A percentile compares a stretch with the other conserved stretches of the same genome.
phyloP scores from a whole-genome alignment of 2,888 invertebrate species.

The Drosophila barbarae region DNA sequence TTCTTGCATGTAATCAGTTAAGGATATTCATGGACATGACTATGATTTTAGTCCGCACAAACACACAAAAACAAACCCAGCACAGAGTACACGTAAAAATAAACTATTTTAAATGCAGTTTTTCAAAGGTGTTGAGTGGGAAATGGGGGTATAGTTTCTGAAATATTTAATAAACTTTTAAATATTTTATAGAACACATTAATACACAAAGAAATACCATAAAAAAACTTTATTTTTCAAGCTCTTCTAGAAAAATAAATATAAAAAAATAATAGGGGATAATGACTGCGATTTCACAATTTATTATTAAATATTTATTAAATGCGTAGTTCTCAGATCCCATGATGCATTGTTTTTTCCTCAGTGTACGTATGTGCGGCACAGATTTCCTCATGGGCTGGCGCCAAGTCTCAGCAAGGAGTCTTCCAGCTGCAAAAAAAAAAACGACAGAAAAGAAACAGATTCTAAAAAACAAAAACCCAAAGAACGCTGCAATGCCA shows the following conservation, averaged over 20 bases:
- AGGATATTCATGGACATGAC: conserved; percentile 73
- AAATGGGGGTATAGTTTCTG: too few species aligned
- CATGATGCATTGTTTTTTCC: neutral
- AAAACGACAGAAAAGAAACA: conserved; percentile 20
- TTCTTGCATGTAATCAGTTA: conserved; percentile 70
- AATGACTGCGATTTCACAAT: too few species aligned
- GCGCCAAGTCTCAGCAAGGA: conserved; percentile 63
- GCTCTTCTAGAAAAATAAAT: too few species aligned
- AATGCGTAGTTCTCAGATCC: neutral
- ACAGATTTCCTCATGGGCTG: conserved; percentile 34
- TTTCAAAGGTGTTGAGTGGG: too few species aligned
- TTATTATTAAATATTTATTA: too few species aligned
- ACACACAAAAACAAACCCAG: conserved; percentile 18
- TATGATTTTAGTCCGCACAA: conserved; percentile 63
- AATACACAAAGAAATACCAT: too few species aligned
- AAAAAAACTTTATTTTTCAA: too few species aligned
- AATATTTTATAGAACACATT: too few species aligned
- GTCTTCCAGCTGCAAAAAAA: conserved; percentile 20
- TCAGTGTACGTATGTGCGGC: conserved; percentile 14
- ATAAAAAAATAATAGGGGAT: too few species aligned
- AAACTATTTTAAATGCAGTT: neutral
- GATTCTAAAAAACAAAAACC: conserved; percentile 38
- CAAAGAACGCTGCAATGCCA: conserved; percentile 56
- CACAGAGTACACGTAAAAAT: conserved; percentile 6
- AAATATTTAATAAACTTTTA: too few species aligned